Evolutionary conservation across 2,113 vertebrate genomes (phyloP).

Genomic region (Mesoclemmys tuberculata): DNA sequence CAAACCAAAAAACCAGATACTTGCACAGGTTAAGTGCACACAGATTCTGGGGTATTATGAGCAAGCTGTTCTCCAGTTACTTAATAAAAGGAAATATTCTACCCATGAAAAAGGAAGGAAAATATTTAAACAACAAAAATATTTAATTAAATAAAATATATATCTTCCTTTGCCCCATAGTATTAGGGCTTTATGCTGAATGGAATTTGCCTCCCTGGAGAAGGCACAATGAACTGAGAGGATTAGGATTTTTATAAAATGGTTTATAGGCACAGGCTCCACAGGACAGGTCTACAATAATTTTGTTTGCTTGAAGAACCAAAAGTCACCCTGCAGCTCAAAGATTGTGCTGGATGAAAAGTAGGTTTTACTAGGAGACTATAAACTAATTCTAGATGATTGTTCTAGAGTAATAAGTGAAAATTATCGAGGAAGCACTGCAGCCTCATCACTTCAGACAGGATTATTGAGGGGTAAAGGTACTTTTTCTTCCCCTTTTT

Average conservation of each 20-base stretch:
- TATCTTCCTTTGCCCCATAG: background rate
- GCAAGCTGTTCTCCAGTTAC: background rate
- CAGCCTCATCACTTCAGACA: background rate
- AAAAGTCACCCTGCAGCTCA: background rate
- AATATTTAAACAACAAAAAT: background rate
- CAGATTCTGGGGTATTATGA: background rate
- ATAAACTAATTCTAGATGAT: background rate
- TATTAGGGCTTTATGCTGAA: background rate
- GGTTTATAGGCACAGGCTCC: background rate
- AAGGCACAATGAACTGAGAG: background rate
- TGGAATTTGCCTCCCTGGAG: background rate
- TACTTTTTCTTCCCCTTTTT: background rate
- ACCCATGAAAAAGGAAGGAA: background rate
- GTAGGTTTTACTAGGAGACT: background rate
- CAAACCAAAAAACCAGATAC: background rate
- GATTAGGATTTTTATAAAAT: background rate
- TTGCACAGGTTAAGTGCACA: too few species aligned
- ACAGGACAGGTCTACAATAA: background rate
- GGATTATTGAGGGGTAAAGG: background rate
- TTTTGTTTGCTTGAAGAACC: slow-evolving; percentile 1
- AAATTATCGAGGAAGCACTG: accelerated
- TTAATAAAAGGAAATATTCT: background rate
- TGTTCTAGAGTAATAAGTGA: background rate
- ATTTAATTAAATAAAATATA: background rate
- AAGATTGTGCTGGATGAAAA: background rate